These are phyloP conservation scores for Eretmocerus hayati DNA, from an alignment of 2,888 invertebrate species.

Conservation along the genomic window DNA sequence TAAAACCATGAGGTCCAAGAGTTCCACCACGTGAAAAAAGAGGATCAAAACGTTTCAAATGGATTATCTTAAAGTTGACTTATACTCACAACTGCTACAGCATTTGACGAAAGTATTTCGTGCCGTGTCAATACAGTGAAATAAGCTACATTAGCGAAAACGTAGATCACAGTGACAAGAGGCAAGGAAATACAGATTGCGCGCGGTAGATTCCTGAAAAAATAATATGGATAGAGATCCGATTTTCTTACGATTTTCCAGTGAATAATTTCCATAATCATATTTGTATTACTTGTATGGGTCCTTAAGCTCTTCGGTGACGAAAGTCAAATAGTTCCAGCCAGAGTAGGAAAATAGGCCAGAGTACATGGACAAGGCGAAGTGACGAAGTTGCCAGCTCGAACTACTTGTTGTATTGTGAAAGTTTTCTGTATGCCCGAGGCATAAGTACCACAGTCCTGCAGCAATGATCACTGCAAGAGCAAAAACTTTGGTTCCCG, in stretches of 20 bases:
- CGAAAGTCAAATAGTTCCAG: constrained; percentile 93
- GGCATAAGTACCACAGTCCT: constrained; percentile 68
- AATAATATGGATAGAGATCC: constrained; percentile 1
- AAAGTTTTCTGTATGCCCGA: constrained; percentile 68
- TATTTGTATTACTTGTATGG: constrained; percentile 77
- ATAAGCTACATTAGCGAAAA: constrained; percentile 83
- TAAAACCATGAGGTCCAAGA: too few relatives aligned
- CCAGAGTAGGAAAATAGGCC: constrained; percentile 94
- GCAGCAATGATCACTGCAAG: constrained; percentile 76
- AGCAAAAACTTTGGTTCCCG: constrained; percentile 84
- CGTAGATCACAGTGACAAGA: constrained; percentile 80
- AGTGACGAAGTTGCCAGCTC: constrained; percentile 61
- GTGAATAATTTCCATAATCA: neutral
- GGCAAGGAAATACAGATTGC: constrained; percentile 92
- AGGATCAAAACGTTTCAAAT: too few relatives aligned
- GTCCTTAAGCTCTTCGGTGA: constrained; percentile 88
- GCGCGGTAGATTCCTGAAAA: constrained; percentile 76
- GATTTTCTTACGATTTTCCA: neutral
- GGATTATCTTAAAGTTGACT: too few relatives aligned
- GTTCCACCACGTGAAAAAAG: too few relatives aligned
- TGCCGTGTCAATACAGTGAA: constrained; percentile 77
- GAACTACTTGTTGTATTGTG: constrained; percentile 67
- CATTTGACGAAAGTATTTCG: constrained; percentile 76
- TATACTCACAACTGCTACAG: constrained; percentile 75
- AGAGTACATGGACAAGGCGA: constrained; percentile 83